Evolutionary conservation across 2,113 vertebrate genomes (phyloP).

Genomic region (Taxidea taxus): DNA sequence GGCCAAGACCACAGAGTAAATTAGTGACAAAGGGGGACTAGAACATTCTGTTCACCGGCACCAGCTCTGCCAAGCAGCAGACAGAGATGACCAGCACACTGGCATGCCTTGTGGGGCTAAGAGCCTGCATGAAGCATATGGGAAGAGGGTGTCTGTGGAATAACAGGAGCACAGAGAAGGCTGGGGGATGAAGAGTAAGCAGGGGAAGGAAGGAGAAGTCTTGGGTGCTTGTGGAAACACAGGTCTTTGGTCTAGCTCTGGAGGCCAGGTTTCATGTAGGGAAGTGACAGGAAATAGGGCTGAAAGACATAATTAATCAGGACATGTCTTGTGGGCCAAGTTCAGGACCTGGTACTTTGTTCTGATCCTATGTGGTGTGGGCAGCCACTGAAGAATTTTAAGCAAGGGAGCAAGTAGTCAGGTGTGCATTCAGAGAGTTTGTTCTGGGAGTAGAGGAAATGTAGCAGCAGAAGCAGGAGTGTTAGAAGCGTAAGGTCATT

Average conservation of each 20-base stretch:
- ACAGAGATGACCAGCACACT: not conserved
- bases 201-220: not conserved
- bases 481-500: not conserved
- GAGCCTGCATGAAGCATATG: not conserved
- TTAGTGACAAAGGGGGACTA: not conserved
- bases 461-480: not conserved
- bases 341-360: not conserved
- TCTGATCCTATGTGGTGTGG: not conserved
- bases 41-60: not conserved
- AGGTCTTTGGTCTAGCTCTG: not conserved
- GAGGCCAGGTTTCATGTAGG: not conserved
- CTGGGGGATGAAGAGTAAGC: not conserved
- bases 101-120: not conserved
- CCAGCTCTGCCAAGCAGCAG: conserved; percentile 24
- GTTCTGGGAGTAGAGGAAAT: not conserved
- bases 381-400: not conserved
- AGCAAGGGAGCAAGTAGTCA: not conserved
- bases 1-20: not conserved
- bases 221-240: not conserved
- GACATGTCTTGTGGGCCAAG: not conserved
- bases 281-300: not conserved
- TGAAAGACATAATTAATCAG: not conserved
- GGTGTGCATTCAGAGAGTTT: not conserved
- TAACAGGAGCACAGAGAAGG: not conserved
- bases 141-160: not conserved